Base-by-base conservation (phyloP, 2,888 invertebrate species). In the Heliconius aoede region DNA sequence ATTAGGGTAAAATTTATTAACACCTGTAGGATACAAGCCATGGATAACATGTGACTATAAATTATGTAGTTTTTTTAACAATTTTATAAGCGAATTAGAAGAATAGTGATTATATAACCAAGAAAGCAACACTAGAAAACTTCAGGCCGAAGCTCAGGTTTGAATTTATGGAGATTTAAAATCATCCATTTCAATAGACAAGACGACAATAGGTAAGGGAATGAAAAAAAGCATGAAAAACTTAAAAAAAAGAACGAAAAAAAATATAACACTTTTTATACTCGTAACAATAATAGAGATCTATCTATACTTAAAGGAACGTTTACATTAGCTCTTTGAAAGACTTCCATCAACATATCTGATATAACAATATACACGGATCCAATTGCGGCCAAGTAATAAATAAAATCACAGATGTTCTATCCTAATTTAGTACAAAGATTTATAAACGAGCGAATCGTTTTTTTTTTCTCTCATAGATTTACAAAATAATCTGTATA, bases 241-340 rank as follows among this genome's bases (percentile, higher is more conserved):
- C 32, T 51, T 26, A 60, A 15, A 67, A 72, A 26, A 55, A 30
- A 67, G 65, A 72, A 62, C 58, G 46, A 69, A 40, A 76, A 65
- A 32, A 72, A 76, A 79, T 67, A 73, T 61, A 79, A 79, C 76
- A 77, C 75, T 86, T 86, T 85, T 86, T 85, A 88, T 86, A 90
- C 86, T 91, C 88, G 89, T 90, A 91, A 91, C 91, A 90, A 87
- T 86, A 85, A 87, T 90, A 93, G 93, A 93, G 92, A 93, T 93
- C 93, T 94, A 93, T 91, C 89, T 93, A 91, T 89, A 91, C 88
- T 90, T 93, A 87, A 91, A 94, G 94, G 94, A 94, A 94, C 94
- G 92, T 92, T 92, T 88, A 89, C 80, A 88, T 88, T 89, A 92
- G 89, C 89, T 90, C 89, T 89, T 90, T 90, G 90, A 90, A 89